Base-by-base conservation (phyloP, 1,140 invertebrate species). In the Diorhabda sublineata region DNA sequence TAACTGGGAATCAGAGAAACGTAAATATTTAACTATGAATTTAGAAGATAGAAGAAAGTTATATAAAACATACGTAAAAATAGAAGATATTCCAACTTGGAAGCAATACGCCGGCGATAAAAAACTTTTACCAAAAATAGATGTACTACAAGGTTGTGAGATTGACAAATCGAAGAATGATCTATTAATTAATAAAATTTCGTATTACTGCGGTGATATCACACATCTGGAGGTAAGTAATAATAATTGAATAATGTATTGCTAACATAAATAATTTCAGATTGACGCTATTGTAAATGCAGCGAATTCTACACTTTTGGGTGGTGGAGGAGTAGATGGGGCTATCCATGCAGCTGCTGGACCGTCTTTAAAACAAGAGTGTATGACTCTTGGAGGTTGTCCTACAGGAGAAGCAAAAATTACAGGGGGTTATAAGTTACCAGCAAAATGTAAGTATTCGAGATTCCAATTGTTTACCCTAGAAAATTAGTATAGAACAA, bases 251-350 rank as follows among this genome's bases (percentile, higher is more conserved):
- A 26, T 26, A 26, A 26, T 26, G 26, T 26, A 26, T 26, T 26
- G n/a, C 42, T 59, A 43, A 66, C 59, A 69, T 45, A 43, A 42
- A 69, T 63, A 9, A 47, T 59, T 72, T 66, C 72, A 87, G 86
- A 87, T 96, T 67, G 94, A 96, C 86, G 92, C 88, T 3, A 95
- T 98, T 77, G 93, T 95, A 0, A 98, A 97, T 87, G 95, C 95
- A 61, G 95, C 95, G 2, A 97, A 98, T 82, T 87, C 85, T 4
- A 81, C 80, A 8, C 82, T 98, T 44, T 78, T 87, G 26, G 93
- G 92, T 57, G 94, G 95, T 44, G 93, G 93, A 45, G 95, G 95
- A 84, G 92, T 96, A 44, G 94, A 96, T 83, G 92, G 91, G 68
- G 91, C 92, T 6, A 96, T 97, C 78, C 93, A 95, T 77, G 81